These are phyloP conservation scores for Bactericera cockerelli DNA, from an alignment of 1,140 invertebrate genomes.

Conservation along the genomic window DNA sequence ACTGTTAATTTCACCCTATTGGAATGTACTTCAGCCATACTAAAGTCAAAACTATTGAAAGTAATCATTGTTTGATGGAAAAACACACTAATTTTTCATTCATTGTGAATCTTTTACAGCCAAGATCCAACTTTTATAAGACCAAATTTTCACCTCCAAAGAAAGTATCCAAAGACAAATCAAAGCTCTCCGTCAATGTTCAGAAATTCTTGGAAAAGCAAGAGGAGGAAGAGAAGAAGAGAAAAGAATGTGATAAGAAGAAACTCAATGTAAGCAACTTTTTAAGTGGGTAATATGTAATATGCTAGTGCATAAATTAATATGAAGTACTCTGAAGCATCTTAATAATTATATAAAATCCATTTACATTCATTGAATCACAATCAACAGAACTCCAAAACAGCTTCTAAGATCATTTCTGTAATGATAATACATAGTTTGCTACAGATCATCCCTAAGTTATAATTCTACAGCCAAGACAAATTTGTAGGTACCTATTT, in stretches of 20 bases:
- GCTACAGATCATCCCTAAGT: no score
- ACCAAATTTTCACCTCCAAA: slow-evolving; percentile 67
- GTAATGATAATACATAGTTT: slow-evolving; percentile 43
- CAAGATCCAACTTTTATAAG: slow-evolving; percentile 17
- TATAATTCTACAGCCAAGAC: no score
- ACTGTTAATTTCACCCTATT: background rate
- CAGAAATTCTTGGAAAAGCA: slow-evolving; percentile 65
- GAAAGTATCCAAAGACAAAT: slow-evolving; percentile 50
- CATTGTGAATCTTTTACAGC: background rate
- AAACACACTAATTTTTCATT: background rate
- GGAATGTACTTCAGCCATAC: background rate
- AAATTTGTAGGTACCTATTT: no score
- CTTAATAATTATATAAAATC: no score
- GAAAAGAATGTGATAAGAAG: slow-evolving; percentile 35
- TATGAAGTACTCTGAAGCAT: no score
- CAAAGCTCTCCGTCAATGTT: slow-evolving; percentile 53
- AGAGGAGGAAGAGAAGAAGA: slow-evolving; percentile 57
- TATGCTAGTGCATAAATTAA: no score
- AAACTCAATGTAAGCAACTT: slow-evolving; percentile 1
- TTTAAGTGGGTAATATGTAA: no score
- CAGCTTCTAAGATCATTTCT: slow-evolving; percentile 62
- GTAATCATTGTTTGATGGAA: slow-evolving; percentile 2
- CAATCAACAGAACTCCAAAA: slow-evolving; percentile 34
- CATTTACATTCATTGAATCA: no score
- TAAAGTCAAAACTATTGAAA: background rate